Evolutionary conservation across 2,888 invertebrate species (phyloP), one percentile per base, ranked within the genome.

Genomic region (Atrina japonica): DNA sequence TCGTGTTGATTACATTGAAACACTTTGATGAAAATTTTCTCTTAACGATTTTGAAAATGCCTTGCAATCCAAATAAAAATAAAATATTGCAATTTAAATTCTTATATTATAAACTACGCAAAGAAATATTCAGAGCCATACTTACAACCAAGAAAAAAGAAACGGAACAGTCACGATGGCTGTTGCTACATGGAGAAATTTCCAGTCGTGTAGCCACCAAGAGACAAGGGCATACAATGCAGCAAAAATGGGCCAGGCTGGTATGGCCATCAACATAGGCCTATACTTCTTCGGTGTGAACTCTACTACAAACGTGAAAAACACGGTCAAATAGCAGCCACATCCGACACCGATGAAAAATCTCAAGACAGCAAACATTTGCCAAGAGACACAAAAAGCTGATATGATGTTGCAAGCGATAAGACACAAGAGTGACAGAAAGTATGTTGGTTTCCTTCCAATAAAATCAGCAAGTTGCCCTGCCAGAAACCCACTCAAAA

Each of bases 391-490:
- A 5, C 81, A 73, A 45, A 83, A 77, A 25, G 68, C 77, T 1
- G 72, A 70, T 3, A 75, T 50, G 9, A 77, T 7, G 43, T 76
- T 77, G 16, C 68, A 68, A 3, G 71, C 25, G 0, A 77, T 35
- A 23, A 81, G 56, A 21, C 75, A 16, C 7, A 75, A 14, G 7
- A 73, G 60, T 16, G 77, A 64, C 6, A 75, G 30, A 52, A 78
- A 77, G 27, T 75, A 66, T 1, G 82, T 75, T 1, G 71, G 60
- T 52, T 82, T 82, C 6, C 82, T 65, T 7, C 82, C 82, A 29
- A 82, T 70, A 6, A 65, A 59, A 50, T 82, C 82, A 0, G 80
- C 81, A n/a, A 80, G 25, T 9, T 82, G 80, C 1, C 82, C 82
- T n/a, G 75, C 50, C 9, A 76, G 50, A 1, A 81, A 55, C 23